phyloP scores from a whole-genome alignment of 1,140 invertebrate genomes.

The Drosophila pachea region DNA sequence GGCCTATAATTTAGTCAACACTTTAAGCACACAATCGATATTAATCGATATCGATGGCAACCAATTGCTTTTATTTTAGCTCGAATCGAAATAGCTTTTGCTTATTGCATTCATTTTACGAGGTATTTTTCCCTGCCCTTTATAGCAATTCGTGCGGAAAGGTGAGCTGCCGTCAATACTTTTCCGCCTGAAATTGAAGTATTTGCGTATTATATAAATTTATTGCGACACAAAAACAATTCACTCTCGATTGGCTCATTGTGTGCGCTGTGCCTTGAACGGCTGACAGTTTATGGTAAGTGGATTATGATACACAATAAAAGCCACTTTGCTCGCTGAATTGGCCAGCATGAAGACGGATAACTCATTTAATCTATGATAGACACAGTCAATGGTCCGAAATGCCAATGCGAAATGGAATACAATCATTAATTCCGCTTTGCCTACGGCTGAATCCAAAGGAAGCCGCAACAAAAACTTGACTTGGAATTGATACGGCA shows the following conservation, averaged over 20 bases:
- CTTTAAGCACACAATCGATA: too few species aligned
- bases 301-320: conserved; percentile 2
- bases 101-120: too few species aligned
- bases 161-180: too few species aligned
- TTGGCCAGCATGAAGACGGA: conserved; percentile 18
- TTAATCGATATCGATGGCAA: too few species aligned
- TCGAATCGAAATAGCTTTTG: too few species aligned
- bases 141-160: too few species aligned
- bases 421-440: conserved; percentile 72
- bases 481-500: conserved; percentile 31
- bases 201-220: neutral
- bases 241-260: neutral
- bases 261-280: neutral
- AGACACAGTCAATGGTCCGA: conserved; percentile 16
- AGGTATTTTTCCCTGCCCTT: too few species aligned
- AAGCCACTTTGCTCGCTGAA: conserved; percentile 19
- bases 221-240: neutral
- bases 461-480: conserved; percentile 5
- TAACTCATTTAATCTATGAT: conserved; percentile 49
- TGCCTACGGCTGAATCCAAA: conserved; percentile 44
- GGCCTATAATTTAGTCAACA: too few species aligned
- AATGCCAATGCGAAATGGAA: conserved; percentile 56
- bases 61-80: too few species aligned
- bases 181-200: neutral
- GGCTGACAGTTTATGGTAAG: neutral